Percentiles rank a stretch among this genome's conserved stretches.
phyloP scores from a whole-genome alignment of 2,888 invertebrate genomes.

The Brachyptera risi region DNA sequence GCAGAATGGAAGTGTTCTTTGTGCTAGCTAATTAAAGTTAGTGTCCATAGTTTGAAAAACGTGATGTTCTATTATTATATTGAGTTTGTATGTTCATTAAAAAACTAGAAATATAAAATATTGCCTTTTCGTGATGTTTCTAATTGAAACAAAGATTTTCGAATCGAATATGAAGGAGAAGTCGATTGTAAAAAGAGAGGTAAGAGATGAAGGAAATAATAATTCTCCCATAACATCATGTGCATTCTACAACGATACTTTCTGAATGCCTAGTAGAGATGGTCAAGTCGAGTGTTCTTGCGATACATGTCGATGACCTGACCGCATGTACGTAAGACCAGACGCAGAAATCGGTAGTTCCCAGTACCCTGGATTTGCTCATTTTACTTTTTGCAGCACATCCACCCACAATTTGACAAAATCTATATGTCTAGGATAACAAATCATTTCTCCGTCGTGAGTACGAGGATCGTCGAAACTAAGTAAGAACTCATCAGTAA shows the following conservation, averaged over 20 bases:
- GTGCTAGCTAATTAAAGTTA: neutral
- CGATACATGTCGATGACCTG: neutral
- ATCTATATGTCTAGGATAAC: too few relatives aligned
- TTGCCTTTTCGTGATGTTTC: neutral
- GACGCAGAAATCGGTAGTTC: neutral
- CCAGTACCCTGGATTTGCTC: too few relatives aligned
- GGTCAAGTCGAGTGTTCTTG: slow-evolving; percentile 2
- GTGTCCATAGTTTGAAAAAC: neutral
- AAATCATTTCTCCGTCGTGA: too few relatives aligned
- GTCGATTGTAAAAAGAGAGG: neutral
- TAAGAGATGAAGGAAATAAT: neutral
- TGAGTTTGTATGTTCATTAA: neutral
- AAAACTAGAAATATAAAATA: neutral
- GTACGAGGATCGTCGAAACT: too few relatives aligned
- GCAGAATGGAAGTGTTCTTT: neutral
- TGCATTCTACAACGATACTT: slow-evolving; percentile 9
- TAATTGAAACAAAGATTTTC: neutral
- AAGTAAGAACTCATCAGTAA: too few relatives aligned
- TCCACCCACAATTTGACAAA: too few relatives aligned
- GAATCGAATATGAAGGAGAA: neutral
- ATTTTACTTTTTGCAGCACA: too few relatives aligned
- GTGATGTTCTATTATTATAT: neutral
- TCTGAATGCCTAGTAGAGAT: slow-evolving; percentile 5
- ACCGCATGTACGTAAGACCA: slow-evolving; percentile 14
- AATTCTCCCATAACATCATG: too few relatives aligned